A percentile compares a stretch with the other conserved stretches of the same genome.
phyloP scores from a whole-genome alignment of 2,113 vertebrate genomes.

The Gracilinanus agilis region DNA sequence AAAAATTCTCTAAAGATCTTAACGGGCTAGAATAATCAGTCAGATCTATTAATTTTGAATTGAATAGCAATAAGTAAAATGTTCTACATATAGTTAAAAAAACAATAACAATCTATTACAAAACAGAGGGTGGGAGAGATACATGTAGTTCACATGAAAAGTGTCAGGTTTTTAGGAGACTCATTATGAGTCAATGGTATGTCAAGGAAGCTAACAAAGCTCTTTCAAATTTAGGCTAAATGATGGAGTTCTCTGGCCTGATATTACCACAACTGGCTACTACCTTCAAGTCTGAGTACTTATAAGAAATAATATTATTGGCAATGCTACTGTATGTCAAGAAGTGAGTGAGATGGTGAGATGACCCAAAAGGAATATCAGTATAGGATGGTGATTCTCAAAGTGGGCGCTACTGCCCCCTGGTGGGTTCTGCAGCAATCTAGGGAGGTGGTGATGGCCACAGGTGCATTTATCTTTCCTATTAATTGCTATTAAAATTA shows the following conservation, averaged over 20 bases:
- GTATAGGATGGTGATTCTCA: too few relatives aligned
- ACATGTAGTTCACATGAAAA: neutral
- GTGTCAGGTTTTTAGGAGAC: neutral
- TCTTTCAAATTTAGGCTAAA: neutral
- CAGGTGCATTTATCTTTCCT: too few relatives aligned
- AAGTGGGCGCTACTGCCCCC: too few relatives aligned
- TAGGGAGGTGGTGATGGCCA: too few relatives aligned
- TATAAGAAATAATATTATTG: neutral
- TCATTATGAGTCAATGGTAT: neutral
- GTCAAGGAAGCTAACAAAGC: neutral
- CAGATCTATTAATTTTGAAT: neutral
- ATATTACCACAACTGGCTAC: neutral
- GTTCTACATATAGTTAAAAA: neutral
- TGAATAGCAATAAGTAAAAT: neutral
- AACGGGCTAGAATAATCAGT: neutral
- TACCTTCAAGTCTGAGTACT: neutral
- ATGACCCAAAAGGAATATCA: neutral
- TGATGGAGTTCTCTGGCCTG: neutral
- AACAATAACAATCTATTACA: neutral
- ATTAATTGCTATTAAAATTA: too few relatives aligned
- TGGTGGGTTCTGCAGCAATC: too few relatives aligned
- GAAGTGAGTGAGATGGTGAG: neutral
- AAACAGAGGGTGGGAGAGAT: neutral
- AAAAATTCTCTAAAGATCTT: neutral
- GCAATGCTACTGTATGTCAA: neutral